Evolutionary conservation across 2,888 invertebrate species (phyloP), one percentile per base, ranked within the genome.

Genomic region (Ametastegia equiseti): DNA sequence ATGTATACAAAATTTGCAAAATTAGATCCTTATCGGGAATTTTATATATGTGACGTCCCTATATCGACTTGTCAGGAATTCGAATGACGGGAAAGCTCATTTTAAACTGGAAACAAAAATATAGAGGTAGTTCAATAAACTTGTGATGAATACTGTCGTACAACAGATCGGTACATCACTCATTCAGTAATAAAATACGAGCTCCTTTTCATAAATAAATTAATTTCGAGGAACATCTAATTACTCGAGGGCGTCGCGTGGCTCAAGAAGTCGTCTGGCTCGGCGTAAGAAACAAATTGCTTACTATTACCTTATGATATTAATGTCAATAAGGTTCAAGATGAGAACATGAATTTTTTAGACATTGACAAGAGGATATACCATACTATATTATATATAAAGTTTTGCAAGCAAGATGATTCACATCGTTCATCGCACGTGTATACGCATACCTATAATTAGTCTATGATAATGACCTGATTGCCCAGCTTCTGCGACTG

Each of bases 201-300:
- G 39, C 67, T 67, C 19, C 19, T 39, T 39, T 67, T 67, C 67
- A 67, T 67, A 39, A 67, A 67, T 67, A 39, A 67, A 39, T 67
- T 67, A 67, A 67, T 67, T 39, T 67, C 19, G 7, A 63, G 39
- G 67, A 67, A 36, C 39, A 36, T 19, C 67, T 67, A 67, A 67
- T 67, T 67, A 67, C 67, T 67, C 39, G 36, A 19, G 36, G 19
- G 67, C 11, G 39, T 36, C 19, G 39, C 67, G 67, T 67, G 39
- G 39, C 67, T 67, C 67, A 19, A 67, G 67, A 39, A 67, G 39
- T 67, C 67, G 23, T 67, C 67, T 19, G 15, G 67, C 67, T 67
- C 3, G 3, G n/a, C 27, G 30, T 13, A 19, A 67, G 67, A 39
- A 67, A 19, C 11, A 39, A 67, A 67, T 67, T 39, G 67, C 36